Base-by-base conservation (phyloP, 1,140 invertebrate species). In the Drosophila funebris region DNA sequence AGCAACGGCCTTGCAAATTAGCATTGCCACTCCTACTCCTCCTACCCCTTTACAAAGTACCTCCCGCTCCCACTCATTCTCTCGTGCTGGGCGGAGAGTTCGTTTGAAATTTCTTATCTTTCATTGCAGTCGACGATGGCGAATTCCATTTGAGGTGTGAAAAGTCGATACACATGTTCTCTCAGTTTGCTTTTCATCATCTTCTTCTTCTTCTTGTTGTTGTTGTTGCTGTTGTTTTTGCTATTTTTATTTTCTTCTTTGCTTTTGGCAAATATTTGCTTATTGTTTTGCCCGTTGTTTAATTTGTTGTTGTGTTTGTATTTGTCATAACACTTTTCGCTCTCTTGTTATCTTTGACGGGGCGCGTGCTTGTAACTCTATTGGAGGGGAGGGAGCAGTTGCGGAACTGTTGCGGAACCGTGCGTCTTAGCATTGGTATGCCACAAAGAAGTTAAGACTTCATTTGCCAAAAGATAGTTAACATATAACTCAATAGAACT, bases 1-100 rank as follows among this genome's bases (percentile, higher is more conserved):
- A 52, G 48, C 52, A 78, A 82, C 79, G 79, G 62, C 79, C 79
- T 82, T 82, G 79, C 68, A 67, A 82, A 82, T 82, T 83, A 82
- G 79, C 79, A 82, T 70, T 74, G 64, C 73, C 58, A 0, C 29
- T 9, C 48, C 8, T 14, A 0, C 29, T n/a, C 22, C 5, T 9
- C 44, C 13, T 11, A 27, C 22, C n/a, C 20, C n/a, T 4, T 56
- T 63, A 9, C 0, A 50, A 24, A 52, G n/a, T 36, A 20, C 54
- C 9, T 24, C 16, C 31, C 22, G 6, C 54, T 6, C 8, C 31
- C 22, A 27, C 13, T 22, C 27, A 54, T 27, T 33, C 31, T n/a
- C 52, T 5, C 9, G 29, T 27, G 31, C 36, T 18, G 33, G 52
- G 22, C 50, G 14, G 48, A 18, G 48, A 31, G 48, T 31, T 52